Percentiles rank a stretch among this genome's conserved stretches.
phyloP scores from a whole-genome alignment of 2,888 invertebrate species.

The Aphodius sticticus region DNA sequence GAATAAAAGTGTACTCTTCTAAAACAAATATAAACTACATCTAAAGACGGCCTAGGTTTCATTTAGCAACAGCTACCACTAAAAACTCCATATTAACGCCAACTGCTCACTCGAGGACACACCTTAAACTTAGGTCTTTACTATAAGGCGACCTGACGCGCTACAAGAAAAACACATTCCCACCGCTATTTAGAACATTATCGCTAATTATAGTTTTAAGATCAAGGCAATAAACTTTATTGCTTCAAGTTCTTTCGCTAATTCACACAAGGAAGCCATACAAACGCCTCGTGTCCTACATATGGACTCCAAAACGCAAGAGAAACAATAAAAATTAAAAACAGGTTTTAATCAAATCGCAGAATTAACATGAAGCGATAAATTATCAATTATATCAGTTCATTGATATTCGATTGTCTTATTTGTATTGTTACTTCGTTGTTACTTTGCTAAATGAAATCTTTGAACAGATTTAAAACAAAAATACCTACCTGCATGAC shows the following conservation, averaged over 20 bases:
- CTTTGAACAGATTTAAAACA: no score
- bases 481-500: no score
- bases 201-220: neutral
- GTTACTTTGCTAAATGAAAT: no score
- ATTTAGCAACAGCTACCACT: no score
- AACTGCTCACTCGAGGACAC: neutral
- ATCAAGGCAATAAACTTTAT: slow-evolving; percentile 4
- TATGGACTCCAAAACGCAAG: neutral
- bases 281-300: neutral
- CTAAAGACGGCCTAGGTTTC: no score
- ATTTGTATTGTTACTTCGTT: neutral
- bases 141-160: neutral
- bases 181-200: neutral
- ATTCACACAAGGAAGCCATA: neutral
- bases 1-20: no score
- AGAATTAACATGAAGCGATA: neutral
- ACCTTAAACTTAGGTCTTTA: neutral
- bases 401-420: neutral
- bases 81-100: no score
- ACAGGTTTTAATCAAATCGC: neutral
- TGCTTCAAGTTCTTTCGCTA: neutral
- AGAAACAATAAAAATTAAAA: neutral
- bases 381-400: neutral
- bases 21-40: no score
- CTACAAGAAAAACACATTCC: neutral